These are phyloP conservation scores for Ormyrus labotus DNA, from an alignment of 2,888 invertebrate species.

Conservation along the genomic window DNA sequence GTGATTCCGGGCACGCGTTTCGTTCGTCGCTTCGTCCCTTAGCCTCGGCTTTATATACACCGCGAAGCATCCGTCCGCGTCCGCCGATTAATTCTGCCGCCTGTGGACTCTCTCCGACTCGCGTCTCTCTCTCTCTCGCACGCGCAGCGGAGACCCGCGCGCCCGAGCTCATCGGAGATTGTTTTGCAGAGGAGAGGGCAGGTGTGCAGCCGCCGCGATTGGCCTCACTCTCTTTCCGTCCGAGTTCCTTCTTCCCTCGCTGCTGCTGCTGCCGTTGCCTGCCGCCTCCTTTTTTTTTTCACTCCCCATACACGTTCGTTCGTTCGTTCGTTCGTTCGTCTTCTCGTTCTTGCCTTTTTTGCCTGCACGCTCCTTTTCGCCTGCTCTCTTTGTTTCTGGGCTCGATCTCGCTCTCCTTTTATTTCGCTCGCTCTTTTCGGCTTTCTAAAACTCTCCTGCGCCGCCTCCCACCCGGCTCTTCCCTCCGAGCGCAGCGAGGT, in stretches of 20 bases:
- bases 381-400: neutral
- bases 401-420: neutral
- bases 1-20: slow-evolving; percentile 66
- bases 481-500: too few species aligned
- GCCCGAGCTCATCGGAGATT: neutral
- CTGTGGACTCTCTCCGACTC: slow-evolving; percentile 31
- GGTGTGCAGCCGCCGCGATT: slow-evolving; percentile 47
- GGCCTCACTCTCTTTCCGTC: slow-evolving; percentile 40
- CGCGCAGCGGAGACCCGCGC: too few species aligned
- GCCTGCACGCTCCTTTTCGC: slow-evolving; percentile 17
- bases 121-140: neutral
- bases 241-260: slow-evolving; percentile 28
- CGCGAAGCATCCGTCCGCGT: slow-evolving; percentile 40
- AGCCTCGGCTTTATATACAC: neutral
- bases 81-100: slow-evolving; percentile 55
- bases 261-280: neutral
- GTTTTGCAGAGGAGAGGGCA: slow-evolving; percentile 35
- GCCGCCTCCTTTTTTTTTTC: too few species aligned
- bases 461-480: too few species aligned
- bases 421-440: slow-evolving; percentile 9
- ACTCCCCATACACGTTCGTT: neutral
- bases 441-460: slow-evolving; percentile 17
- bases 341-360: slow-evolving; percentile 15
- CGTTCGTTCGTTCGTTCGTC: slow-evolving; percentile 27
- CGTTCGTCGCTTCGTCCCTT: slow-evolving; percentile 12